Evolutionary conservation across 92 coral and sea anemone genomes (phyloP).

Genomic region (Bergia puertoricense): DNA sequence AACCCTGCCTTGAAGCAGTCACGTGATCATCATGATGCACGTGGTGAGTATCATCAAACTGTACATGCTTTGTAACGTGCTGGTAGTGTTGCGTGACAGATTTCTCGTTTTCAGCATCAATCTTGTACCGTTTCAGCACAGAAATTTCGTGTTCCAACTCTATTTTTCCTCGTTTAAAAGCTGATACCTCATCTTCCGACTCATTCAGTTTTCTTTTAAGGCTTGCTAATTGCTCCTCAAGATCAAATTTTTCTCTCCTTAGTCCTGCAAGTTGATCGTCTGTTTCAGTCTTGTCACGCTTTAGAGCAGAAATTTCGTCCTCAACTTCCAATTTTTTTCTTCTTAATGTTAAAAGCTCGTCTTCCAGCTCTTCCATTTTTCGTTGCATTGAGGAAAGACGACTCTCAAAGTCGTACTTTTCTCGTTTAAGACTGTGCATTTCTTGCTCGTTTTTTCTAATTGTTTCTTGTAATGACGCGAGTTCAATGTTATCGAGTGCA

Average conservation of each 20-base stretch:
- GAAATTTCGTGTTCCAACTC: conserved; percentile 78
- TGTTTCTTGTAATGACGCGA: conserved; percentile 61
- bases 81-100: conserved; percentile 49
- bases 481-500: conserved; percentile 54
- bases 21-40: conserved; percentile 31
- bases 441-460: conserved; percentile 75
- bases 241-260: conserved; percentile 67
- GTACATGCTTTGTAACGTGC: conserved; percentile 41
- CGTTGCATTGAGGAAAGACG: conserved; percentile 71
- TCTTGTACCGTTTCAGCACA: conserved; percentile 61
- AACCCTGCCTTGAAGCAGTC: conserved; percentile 22
- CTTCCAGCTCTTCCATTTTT: conserved; percentile 83
- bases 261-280: conserved; percentile 73
- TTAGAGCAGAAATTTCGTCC: conserved; percentile 88
- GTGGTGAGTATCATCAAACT: conserved; percentile 41
- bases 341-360: conserved; percentile 77
- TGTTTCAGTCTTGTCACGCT: conserved; percentile 87
- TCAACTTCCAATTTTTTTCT: conserved; percentile 85
- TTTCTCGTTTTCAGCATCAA: conserved; percentile 60
- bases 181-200: conserved; percentile 77
- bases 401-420: conserved; percentile 68
- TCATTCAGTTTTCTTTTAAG: conserved; percentile 64
- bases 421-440: conserved; percentile 65
- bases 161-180: conserved; percentile 73
- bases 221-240: conserved; percentile 67